Evolutionary conservation across 2,113 vertebrate genomes (phyloP).

Genomic region (Mirounga angustirostris): DNA sequence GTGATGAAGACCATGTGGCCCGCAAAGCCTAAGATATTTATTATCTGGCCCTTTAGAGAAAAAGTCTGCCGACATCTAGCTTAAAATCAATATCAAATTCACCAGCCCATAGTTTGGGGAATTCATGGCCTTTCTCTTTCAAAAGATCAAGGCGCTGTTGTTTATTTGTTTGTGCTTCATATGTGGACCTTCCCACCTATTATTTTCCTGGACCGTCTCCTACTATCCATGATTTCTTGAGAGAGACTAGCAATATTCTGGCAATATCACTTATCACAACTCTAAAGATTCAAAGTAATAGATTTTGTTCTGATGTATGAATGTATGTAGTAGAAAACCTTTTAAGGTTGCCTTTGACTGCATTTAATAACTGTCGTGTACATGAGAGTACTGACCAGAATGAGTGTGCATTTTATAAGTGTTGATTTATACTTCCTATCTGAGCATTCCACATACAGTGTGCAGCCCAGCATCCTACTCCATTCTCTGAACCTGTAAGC

Average conservation of each 20-base stretch:
- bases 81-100: constrained; percentile 31
- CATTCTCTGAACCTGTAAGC: background rate
- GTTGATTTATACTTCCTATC: background rate
- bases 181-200: background rate
- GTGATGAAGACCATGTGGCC: background rate
- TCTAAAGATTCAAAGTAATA: background rate
- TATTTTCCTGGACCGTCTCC: background rate
- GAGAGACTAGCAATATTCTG: background rate
- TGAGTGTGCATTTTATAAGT: background rate
- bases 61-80: background rate
- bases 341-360: background rate
- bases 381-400: background rate
- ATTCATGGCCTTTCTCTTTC: constrained; percentile 12
- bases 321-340: background rate
- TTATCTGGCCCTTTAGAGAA: background rate
- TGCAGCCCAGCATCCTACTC: background rate
- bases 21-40: background rate
- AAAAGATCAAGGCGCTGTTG: background rate
- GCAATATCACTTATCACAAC: background rate
- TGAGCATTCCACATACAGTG: background rate
- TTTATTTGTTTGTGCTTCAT: background rate
- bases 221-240: background rate
- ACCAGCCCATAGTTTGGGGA: background rate
- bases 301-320: constrained; percentile 40
- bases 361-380: background rate